Evolutionary conservation across 2,113 vertebrate species (phyloP).

Genomic region (Mus musculus): DNA sequence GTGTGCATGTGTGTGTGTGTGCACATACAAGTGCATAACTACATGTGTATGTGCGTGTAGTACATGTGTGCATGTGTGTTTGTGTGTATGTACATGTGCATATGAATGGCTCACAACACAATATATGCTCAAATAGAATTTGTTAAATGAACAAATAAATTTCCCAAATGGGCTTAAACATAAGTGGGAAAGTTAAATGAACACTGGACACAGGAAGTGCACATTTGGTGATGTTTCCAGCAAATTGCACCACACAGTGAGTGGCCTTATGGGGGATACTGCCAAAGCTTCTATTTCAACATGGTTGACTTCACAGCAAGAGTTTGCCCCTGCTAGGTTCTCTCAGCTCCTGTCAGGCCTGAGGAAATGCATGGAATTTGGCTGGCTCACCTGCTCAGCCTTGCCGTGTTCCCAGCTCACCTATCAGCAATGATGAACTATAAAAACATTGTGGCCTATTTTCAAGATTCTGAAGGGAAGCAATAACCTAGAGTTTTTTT

Average conservation of each 20-base stretch:
- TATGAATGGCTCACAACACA: background rate
- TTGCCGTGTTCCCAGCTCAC: background rate
- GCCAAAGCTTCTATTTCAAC: background rate
- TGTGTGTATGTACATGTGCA: too few species aligned
- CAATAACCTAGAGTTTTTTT: background rate
- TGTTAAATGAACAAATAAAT: background rate
- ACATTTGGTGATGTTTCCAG: too few species aligned
- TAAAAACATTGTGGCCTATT: background rate
- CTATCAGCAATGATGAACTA: background rate
- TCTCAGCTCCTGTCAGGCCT: background rate
- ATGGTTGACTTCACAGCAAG: background rate
- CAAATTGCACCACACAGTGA: rapidly evolving
- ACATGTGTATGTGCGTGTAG: too few species aligned
- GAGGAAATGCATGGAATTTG: too few species aligned
- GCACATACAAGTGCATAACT: too few species aligned
- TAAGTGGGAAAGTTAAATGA: background rate
- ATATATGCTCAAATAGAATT: background rate
- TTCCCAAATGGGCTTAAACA: background rate
- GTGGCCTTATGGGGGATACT: background rate
- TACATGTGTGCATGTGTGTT: too few species aligned
- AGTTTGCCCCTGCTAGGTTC: background rate
- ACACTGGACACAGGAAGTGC: background rate
- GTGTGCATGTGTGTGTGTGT: background rate
- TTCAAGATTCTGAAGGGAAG: background rate
- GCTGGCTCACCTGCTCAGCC: background rate